A percentile compares a stretch with the other conserved stretches of the same genome.
Evolutionary conservation across 2,888 invertebrate species (phyloP).

Genomic region (Molorchus minor): DNA sequence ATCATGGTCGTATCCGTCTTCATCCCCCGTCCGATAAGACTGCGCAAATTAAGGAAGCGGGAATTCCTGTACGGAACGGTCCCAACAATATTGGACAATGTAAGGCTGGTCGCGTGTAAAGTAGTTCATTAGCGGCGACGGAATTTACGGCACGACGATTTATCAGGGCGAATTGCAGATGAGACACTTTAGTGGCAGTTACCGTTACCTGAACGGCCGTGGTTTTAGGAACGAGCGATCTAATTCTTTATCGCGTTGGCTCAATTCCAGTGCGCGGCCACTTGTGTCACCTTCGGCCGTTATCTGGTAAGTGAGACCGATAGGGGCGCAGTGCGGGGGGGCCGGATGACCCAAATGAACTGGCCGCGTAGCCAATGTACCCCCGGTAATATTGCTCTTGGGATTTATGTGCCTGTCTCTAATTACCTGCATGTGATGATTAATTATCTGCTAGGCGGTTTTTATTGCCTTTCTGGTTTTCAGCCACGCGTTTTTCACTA

Average conservation of each 20-base stretch:
- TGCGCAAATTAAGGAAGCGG: slow-evolving; percentile 4
- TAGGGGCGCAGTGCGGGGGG: slow-evolving; percentile 34
- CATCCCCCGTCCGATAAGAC: background rate
- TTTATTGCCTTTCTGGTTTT: too few species aligned
- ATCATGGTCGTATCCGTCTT: background rate
- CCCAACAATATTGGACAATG: slow-evolving; percentile 28
- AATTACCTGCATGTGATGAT: slow-evolving; percentile 35
- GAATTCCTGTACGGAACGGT: background rate
- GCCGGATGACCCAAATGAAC: slow-evolving; percentile 33
- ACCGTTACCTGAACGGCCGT: slow-evolving; percentile 57
- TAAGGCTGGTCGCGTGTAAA: slow-evolving; percentile 45
- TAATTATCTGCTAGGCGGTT: too few species aligned
- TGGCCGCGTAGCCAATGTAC: slow-evolving; percentile 34
- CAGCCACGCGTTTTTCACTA: too few species aligned
- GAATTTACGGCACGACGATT: slow-evolving; percentile 58
- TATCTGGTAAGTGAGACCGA: slow-evolving; percentile 39
- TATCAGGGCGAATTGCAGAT: slow-evolving; percentile 61
- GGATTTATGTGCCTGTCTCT: slow-evolving; percentile 44
- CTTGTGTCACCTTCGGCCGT: slow-evolving; percentile 29
- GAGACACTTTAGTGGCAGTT: slow-evolving; percentile 61
- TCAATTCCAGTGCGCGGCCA: slow-evolving; percentile 48
- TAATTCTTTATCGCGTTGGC: slow-evolving; percentile 57
- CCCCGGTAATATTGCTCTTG: slow-evolving; percentile 40
- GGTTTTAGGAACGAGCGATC: slow-evolving; percentile 52
- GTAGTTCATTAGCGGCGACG: slow-evolving; percentile 53